These are phyloP conservation scores for Corythaeola cristata DNA, from an alignment of 2,113 vertebrate genomes.

Conservation along the genomic window DNA sequence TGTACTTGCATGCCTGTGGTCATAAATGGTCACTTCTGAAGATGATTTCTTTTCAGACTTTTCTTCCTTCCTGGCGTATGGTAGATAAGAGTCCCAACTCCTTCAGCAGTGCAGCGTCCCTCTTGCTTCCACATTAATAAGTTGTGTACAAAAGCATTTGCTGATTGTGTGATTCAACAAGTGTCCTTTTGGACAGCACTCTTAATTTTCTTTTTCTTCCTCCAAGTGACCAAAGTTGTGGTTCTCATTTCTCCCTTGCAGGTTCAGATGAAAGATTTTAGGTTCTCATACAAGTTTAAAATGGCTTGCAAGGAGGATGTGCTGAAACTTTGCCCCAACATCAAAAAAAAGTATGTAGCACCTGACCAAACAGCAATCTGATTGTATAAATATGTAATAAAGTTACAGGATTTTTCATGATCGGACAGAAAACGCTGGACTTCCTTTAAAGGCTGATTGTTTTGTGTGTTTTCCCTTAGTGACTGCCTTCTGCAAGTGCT, in stretches of 20 bases:
- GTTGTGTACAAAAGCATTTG: neutral
- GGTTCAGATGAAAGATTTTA: slow-evolving; percentile 98
- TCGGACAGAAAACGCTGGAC: neutral
- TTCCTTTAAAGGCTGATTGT: neutral
- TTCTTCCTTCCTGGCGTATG: neutral
- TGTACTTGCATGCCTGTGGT: neutral
- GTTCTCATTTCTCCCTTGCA: slow-evolving; percentile 36
- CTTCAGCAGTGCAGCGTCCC: neutral
- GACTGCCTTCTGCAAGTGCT: neutral
- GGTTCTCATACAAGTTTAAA: slow-evolving; percentile 98
- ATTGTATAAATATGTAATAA: neutral
- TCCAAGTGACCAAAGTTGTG: neutral
- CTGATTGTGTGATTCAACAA: neutral
- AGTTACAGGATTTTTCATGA: neutral
- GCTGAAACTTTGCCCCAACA: slow-evolving; percentile 94
- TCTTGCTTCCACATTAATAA: neutral
- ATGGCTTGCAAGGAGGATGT: slow-evolving; percentile 99
- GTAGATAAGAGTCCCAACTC: neutral
- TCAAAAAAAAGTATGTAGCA: slow-evolving; percentile 92
- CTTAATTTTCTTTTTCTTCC: neutral
- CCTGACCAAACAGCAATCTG: neutral
- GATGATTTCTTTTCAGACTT: neutral
- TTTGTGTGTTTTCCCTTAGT: neutral
- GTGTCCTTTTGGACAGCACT: neutral
- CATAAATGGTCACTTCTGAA: neutral